A percentile compares a stretch with the other conserved stretches of the same genome.
Evolutionary conservation across 2,888 invertebrate genomes (phyloP).

Genomic region (Erynnis tages): DNA sequence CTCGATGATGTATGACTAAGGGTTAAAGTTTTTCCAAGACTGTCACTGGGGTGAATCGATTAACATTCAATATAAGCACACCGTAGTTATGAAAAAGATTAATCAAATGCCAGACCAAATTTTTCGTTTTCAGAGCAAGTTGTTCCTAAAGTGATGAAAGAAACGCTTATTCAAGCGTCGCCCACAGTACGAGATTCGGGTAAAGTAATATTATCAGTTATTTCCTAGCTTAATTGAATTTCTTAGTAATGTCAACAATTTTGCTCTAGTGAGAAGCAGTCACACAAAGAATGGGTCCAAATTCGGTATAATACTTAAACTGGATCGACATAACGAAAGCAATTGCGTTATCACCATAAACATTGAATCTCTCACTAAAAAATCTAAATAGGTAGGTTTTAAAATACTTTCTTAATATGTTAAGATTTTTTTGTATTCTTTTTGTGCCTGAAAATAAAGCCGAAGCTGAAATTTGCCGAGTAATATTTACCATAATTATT

Average conservation of each 20-base stretch:
- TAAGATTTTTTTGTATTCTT: no score
- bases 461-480: no score
- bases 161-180: slow-evolving; percentile 46
- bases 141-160: slow-evolving; percentile 43
- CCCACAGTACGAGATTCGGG: slow-evolving; percentile 49
- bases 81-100: slow-evolving; percentile 9
- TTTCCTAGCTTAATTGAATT: neutral
- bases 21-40: neutral
- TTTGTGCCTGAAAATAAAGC: no score
- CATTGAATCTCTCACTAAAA: slow-evolving; percentile 49
- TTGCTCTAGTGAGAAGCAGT: slow-evolving; percentile 44
- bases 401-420: neutral
- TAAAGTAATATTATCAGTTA: slow-evolving; percentile 31
- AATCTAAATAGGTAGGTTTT: slow-evolving; percentile 48
- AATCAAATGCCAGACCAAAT: slow-evolving; percentile 14
- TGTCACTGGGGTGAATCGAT: neutral
- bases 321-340: slow-evolving; percentile 50
- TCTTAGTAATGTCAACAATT: neutral
- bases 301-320: slow-evolving; percentile 55
- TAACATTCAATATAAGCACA: neutral
- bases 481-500: no score
- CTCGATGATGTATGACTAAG: neutral
- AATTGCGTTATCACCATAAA: slow-evolving; percentile 55
- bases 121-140: slow-evolving; percentile 44
- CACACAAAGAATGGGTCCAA: slow-evolving; percentile 47